Evolutionary conservation across 1,140 invertebrate species (phyloP), one percentile per base, ranked within the genome.

Genomic region (Drosophila oshimai): DNA sequence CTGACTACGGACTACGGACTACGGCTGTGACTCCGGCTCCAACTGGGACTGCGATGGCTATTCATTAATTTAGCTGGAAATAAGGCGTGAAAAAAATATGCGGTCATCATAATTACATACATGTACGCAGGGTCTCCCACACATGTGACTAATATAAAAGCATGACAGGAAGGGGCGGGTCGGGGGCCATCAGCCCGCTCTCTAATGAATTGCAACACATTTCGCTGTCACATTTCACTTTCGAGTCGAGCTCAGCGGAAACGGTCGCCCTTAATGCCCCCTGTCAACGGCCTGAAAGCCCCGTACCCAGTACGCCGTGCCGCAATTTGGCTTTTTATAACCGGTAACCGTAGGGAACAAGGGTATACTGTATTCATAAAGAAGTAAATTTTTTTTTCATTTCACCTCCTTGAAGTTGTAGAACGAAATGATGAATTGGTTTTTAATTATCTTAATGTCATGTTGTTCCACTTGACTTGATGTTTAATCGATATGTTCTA

Each of bases 161-260:
- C 41, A 24, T 50, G 39, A 29, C 39, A 37, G 54, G 61, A 13
- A 17, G 26, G 42, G 41, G 24, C 9, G 33, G 7, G 36, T 13
- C 13, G 54, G 12, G 4, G 29, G 24, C 39, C 24, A 24, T 29
- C 57, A 42, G 26, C 33, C 51, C 22, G 20, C 58, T 84, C 79
- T 84, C 74, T 83, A 84, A 84, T 78, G 79, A 84, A 84, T 84
- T 84, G 81, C 55, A 81, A 67, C 74, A 62, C 70, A 78, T 57
- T 78, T 55, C 42, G 51, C 68, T 81, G 78, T 80, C 77, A 72
- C 54, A 71, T 24, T 78, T 73, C 69, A 39, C 68, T 72, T 72
- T 72, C 42, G 46, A 60, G 67, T 61, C 54, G 68, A 49, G 68
- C 68, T 71, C 67, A 61, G 44, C 68, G 68, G 68, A 72, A 72